These are phyloP conservation scores for Scaptomyza parva DNA, from an alignment of 2,888 invertebrate species.

Conservation along the genomic window DNA sequence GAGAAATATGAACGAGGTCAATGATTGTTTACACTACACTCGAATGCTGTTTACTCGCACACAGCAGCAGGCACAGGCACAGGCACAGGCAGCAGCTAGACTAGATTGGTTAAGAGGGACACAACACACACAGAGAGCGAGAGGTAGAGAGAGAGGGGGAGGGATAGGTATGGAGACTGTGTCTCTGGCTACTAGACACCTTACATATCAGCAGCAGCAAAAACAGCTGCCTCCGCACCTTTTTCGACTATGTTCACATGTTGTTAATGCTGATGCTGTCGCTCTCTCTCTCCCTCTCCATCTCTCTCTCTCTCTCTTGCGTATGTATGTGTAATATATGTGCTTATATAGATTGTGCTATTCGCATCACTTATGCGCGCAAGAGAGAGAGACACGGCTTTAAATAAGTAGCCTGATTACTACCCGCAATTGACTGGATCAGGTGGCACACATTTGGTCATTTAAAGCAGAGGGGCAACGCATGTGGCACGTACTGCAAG, in stretches of 20 bases:
- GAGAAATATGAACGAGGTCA: slow-evolving; percentile 78
- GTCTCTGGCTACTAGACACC: slow-evolving; percentile 39
- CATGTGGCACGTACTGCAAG: slow-evolving; percentile 2
- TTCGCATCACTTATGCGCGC: slow-evolving; percentile 36
- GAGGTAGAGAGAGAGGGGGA: neutral
- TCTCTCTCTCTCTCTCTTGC: slow-evolving; percentile 22
- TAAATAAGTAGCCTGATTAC: slow-evolving; percentile 62
- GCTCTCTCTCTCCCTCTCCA: slow-evolving; percentile 48
- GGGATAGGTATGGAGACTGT: neutral
- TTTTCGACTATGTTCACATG: slow-evolving; percentile 32
- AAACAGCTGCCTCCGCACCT: slow-evolving; percentile 11
- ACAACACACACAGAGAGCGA: neutral
- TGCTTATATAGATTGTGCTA: slow-evolving; percentile 26
- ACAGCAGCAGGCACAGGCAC: slow-evolving; percentile 34
- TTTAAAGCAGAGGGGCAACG: slow-evolving; percentile 14
- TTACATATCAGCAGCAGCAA: slow-evolving; percentile 19
- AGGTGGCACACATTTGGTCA: slow-evolving; percentile 26
- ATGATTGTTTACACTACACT: slow-evolving; percentile 80
- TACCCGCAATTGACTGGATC: slow-evolving; percentile 42
- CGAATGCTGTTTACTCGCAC: slow-evolving; percentile 75
- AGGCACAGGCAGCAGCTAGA: slow-evolving; percentile 26
- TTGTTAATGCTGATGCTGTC: slow-evolving; percentile 57
- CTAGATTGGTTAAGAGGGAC: slow-evolving; percentile 30
- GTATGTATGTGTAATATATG: slow-evolving; percentile 18
- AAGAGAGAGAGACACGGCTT: slow-evolving; percentile 11